Evolutionary conservation across 1,140 invertebrate species (phyloP).

Genomic region (Zaprionus vittiger): DNA sequence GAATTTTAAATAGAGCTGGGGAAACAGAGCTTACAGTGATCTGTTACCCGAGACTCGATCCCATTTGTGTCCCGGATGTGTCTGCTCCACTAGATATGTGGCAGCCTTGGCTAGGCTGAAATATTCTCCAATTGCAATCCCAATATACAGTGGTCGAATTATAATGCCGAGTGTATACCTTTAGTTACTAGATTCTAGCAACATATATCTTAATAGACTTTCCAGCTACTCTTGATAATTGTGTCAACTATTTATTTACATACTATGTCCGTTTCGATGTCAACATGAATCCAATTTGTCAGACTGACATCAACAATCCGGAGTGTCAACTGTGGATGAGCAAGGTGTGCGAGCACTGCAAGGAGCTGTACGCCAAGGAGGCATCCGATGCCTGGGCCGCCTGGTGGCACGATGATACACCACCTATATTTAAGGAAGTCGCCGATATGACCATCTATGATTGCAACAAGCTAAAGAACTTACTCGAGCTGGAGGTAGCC

Average conservation of each 20-base stretch:
- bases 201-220: no score
- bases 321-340: conserved; percentile 65
- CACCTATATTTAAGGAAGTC: conserved; percentile 50
- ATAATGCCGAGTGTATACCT: no score
- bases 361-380: conserved; percentile 25
- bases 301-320: conserved; percentile 34
- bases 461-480: conserved; percentile 53
- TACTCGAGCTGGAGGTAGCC: conserved; percentile 31
- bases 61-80: no score
- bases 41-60: no score
- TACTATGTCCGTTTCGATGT: conserved; percentile 6
- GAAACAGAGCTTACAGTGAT: no score
- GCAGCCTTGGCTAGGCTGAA: no score
- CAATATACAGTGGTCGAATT: no score
- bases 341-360: conserved; percentile 41
- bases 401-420: conserved; percentile 45
- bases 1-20: no score
- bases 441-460: conserved; percentile 51
- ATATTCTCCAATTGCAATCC: no score
- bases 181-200: no score
- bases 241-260: conserved; percentile 1
- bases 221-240: not conserved
- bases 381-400: not conserved
- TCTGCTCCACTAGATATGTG: no score
- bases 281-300: conserved; percentile 63